Conservation (phyloP, 2,797 vertebrate genomes). For the Synanceia verrucosa region DNA sequence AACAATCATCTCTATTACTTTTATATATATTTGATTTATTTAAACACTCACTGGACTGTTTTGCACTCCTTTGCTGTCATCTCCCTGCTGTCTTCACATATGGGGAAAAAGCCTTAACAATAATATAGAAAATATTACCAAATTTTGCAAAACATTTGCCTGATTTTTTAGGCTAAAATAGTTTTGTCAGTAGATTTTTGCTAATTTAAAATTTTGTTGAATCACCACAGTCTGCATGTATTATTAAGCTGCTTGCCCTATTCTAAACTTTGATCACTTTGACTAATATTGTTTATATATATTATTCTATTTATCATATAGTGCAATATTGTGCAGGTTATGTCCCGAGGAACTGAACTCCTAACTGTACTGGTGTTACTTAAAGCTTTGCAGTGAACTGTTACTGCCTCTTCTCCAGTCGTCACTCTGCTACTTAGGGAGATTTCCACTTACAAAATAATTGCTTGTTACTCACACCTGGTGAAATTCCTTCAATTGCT, state of each 20-base stretch:
- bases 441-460: constrained; percentile 6
- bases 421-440: neutral
- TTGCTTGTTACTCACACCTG: neutral
- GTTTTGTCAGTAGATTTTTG: neutral
- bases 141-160: too few relatives aligned
- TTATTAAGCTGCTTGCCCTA: neutral
- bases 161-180: too few relatives aligned
- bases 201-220: neutral
- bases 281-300: neutral
- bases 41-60: neutral
- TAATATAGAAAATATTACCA: neutral
- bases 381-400: neutral
- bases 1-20: neutral
- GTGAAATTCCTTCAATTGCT: constrained; percentile 12
- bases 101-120: neutral
- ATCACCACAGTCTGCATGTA: neutral
- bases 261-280: neutral
- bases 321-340: neutral
- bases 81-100: neutral
- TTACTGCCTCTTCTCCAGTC: neutral
- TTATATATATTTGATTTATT: neutral
- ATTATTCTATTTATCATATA: neutral
- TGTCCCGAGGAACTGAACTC: neutral
- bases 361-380: neutral
- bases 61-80: neutral